Evolutionary conservation across 2,888 invertebrate genomes (phyloP).

Genomic region (Drosophila borborema): DNA sequence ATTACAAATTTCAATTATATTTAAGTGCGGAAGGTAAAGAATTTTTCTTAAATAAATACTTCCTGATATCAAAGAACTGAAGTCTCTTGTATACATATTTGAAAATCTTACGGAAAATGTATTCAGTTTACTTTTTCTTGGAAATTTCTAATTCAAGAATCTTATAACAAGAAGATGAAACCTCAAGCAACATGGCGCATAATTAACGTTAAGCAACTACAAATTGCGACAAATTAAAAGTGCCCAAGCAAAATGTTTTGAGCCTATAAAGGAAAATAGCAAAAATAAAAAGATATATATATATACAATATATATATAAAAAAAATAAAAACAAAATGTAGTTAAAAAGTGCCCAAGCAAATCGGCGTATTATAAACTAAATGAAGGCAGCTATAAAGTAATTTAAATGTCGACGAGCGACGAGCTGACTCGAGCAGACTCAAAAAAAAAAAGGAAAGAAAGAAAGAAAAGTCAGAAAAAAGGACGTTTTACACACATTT

Average conservation of each 20-base stretch:
- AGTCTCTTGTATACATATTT: background rate
- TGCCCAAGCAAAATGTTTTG: constrained; percentile 37
- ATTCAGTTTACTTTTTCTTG: background rate
- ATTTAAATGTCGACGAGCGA: constrained; percentile 67
- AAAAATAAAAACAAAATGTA: background rate
- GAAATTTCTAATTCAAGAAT: constrained; percentile 6
- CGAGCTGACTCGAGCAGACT: constrained; percentile 14
- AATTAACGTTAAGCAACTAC: constrained; percentile 28
- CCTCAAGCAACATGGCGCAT: constrained; percentile 2
- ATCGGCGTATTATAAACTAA: constrained; percentile 63
- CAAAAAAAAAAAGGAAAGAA: constrained; percentile 8
- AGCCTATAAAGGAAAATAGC: constrained; percentile 26
- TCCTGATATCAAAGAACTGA: background rate
- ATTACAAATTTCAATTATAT: too few species aligned
- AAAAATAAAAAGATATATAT: constrained; percentile 19
- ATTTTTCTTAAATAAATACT: too few species aligned
- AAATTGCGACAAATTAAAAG: constrained; percentile 70
- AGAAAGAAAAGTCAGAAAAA: constrained; percentile 18
- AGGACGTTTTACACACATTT: constrained; percentile 62
- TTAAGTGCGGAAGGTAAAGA: too few species aligned
- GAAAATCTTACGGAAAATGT: background rate
- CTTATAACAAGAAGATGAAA: background rate
- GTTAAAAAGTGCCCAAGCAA: constrained; percentile 37
- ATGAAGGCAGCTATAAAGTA: constrained; percentile 73
- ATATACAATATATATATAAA: background rate